phyloP scores from a whole-genome alignment of 37 sponge, comb jelly and placozoan genomes.

The Crambe crambe region DNA sequence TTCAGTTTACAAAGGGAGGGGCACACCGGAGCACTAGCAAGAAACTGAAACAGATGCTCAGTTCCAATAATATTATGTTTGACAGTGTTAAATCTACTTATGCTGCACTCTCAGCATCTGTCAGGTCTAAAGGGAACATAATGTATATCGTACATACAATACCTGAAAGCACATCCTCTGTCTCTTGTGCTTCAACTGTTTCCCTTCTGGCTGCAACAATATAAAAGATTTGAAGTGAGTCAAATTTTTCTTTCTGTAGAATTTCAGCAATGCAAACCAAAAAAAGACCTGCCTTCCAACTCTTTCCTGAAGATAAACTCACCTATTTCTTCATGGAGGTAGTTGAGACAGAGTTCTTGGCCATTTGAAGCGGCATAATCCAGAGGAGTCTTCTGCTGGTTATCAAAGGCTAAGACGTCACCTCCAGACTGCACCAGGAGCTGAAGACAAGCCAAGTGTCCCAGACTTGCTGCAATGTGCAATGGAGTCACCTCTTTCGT shows the following conservation, averaged over 20 bases:
- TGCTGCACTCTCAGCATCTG: too few species aligned
- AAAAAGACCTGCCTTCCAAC: too few species aligned
- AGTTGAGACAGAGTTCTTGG: constrained; percentile 49
- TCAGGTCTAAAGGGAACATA: background rate
- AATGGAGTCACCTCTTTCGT: constrained; percentile 59
- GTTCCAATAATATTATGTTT: too few species aligned
- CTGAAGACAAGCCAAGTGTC: constrained; percentile 61
- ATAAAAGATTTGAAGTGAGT: background rate
- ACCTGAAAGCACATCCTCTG: constrained; percentile 24
- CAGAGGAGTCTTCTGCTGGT: constrained; percentile 26
- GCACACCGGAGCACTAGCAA: too few species aligned
- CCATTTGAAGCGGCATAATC: constrained; percentile 54
- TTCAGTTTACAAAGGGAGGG: too few species aligned
- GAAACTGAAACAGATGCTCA: too few species aligned
- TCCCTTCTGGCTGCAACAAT: constrained; percentile 19
- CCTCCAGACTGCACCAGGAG: constrained; percentile 56
- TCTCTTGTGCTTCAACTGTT: constrained; percentile 3
- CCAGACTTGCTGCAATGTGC: constrained; percentile 53
- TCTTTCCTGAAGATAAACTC: background rate
- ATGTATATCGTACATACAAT: too few species aligned
- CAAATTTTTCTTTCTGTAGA: too few species aligned
- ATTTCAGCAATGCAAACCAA: too few species aligned
- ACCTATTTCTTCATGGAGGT: constrained; percentile 46
- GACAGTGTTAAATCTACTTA: too few species aligned
- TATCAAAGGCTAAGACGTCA: constrained; percentile 30